Evolutionary conservation across 2,797 vertebrate species (phyloP).

Genomic region (Paedocypris micromegethes): DNA sequence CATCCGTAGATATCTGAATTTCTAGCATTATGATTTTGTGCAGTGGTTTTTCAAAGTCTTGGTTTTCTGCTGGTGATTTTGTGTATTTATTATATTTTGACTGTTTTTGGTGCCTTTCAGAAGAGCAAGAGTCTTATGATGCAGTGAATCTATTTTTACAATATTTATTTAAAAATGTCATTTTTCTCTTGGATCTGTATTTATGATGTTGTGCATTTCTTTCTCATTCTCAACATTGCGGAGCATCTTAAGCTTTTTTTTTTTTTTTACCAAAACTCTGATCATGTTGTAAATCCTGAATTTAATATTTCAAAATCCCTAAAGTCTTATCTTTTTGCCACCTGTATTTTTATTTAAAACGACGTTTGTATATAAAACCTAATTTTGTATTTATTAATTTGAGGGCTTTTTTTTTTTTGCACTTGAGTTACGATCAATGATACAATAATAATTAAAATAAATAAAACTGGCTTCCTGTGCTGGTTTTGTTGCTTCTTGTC

Average conservation of each 20-base stretch:
- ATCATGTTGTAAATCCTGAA: not conserved
- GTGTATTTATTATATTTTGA: conserved; percentile 48
- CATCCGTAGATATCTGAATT: too few relatives aligned
- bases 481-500: too few relatives aligned
- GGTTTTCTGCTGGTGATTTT: conserved; percentile 19
- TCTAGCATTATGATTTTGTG: not conserved
- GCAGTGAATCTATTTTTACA: conserved; percentile 31
- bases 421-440: too few relatives aligned
- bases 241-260: conserved; percentile 46
- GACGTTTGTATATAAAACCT: too few relatives aligned
- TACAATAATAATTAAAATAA: too few relatives aligned
- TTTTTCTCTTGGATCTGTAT: conserved; percentile 68
- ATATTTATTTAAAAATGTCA: conserved; percentile 54
- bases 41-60: conserved; percentile 3
- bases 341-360: too few relatives aligned
- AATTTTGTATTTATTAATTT: too few relatives aligned
- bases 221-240: conserved; percentile 50
- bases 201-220: conserved; percentile 64
- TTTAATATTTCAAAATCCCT: too few relatives aligned
- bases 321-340: too few relatives aligned
- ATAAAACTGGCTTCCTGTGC: too few relatives aligned
- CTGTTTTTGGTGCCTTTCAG: conserved; percentile 44
- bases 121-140: conserved; percentile 33
- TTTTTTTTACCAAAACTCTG: conserved; percentile 66
- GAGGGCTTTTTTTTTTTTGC: too few relatives aligned